A percentile compares a stretch with the other conserved stretches of the same genome.
These are phyloP conservation scores for Hydrotaea diabolus DNA, from an alignment of 2,888 invertebrate genomes.

Conservation along the genomic window DNA sequence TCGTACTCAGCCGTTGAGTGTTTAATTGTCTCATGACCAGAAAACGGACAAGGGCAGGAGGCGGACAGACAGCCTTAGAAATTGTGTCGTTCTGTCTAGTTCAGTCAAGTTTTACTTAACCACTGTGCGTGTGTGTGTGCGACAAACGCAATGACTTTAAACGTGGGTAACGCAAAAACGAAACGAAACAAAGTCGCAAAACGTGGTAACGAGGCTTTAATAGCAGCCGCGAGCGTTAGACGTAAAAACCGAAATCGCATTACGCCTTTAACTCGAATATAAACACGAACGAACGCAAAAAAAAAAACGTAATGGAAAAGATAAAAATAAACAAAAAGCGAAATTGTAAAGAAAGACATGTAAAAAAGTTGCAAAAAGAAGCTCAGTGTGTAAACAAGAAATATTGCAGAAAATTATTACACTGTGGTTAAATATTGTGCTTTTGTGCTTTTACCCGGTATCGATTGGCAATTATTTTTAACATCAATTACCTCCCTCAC, in stretches of 20 bases:
- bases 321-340: not conserved
- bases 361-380: no score
- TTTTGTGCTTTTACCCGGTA: not conserved
- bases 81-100: conserved; percentile 15
- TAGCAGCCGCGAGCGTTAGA: not conserved
- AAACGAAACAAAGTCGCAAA: no score
- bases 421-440: not conserved
- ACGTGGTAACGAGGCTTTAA: not conserved
- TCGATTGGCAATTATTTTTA: not conserved
- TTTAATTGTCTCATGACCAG: not conserved
- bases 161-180: not conserved
- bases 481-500: no score
- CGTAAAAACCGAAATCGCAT: not conserved
- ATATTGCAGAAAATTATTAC: not conserved
- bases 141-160: not conserved
- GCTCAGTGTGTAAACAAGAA: not conserved
- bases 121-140: no score
- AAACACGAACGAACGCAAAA: no score
- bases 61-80: not conserved
- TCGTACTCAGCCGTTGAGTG: not conserved
- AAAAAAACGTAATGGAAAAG: not conserved
- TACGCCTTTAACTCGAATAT: no score
- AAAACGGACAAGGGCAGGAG: no score
- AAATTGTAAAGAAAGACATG: not conserved
- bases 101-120: not conserved